These are phyloP conservation scores for Lethenteron reissneri DNA, from an alignment of 2,113 vertebrate species.

Conservation along the genomic window DNA sequence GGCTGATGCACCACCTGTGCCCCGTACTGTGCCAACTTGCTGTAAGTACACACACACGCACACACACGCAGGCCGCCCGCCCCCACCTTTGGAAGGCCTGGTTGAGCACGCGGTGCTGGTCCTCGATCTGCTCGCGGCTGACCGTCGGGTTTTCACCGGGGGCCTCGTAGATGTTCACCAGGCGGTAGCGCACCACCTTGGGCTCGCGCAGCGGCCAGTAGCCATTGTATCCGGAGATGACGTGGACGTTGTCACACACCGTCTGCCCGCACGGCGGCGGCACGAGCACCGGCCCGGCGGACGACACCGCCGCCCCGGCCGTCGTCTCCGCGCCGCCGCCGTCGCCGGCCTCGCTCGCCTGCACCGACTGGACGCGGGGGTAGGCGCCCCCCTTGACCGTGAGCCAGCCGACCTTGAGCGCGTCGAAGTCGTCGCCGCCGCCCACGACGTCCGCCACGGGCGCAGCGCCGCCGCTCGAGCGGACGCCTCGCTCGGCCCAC, in stretches of 20 bases:
- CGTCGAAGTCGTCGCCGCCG: slow-evolving; percentile 22
- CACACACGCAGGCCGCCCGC: background rate
- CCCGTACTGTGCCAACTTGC: no score
- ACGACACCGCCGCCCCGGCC: background rate
- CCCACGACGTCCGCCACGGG: no score
- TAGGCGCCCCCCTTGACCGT: slow-evolving; percentile 32
- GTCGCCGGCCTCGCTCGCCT: slow-evolving; percentile 14
- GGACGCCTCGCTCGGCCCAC: slow-evolving; percentile 12
- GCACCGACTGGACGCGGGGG: slow-evolving; percentile 28
- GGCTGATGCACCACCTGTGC: no score
- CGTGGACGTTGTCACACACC: slow-evolving; percentile 51
- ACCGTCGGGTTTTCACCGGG: slow-evolving; percentile 39
- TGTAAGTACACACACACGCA: no score
- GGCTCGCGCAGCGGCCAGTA: slow-evolving; percentile 41
- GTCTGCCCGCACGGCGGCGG: slow-evolving; percentile 58
- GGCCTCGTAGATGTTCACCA: slow-evolving; percentile 50
- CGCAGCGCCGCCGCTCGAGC: no score
- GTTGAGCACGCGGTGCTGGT: slow-evolving; percentile 39
- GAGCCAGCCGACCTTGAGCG: slow-evolving; percentile 31
- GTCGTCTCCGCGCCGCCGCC: no score
- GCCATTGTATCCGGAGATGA: slow-evolving; percentile 49
- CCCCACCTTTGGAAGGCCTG: slow-evolving; percentile 32
- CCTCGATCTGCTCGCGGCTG: slow-evolving; percentile 34
- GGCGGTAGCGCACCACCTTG: slow-evolving; percentile 48
- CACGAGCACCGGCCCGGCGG: slow-evolving; percentile 19